Base-by-base conservation (phyloP, 2,888 invertebrate species). In the Tortricodes alternella region DNA sequence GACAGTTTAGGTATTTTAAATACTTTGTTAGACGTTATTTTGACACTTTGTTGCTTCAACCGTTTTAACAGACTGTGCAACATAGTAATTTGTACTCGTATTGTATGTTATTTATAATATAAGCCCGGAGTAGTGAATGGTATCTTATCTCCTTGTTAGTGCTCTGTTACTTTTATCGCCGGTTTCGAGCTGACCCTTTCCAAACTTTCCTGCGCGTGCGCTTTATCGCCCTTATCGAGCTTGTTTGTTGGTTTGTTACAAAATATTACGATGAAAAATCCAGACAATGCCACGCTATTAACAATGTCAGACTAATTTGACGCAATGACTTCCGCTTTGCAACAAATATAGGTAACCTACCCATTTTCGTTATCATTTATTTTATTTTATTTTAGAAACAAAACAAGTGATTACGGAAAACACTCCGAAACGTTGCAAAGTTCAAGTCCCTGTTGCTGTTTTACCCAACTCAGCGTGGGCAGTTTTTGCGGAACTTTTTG, bases 201-300 rank as follows among this genome's bases (percentile, higher is more conserved):
- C 50, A 50, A 56, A 50, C 37, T 55, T 44, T 50, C 56, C 19
- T 21, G 13, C 37, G 37, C 38, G 23, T 32, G 37, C 37, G 23
- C 19, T 7, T 43, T 49, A 56, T 56, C 56, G 16, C 35, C 35
- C 48, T 44, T 56, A 56, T 56, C 56, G 15, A 39, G 24, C 21
- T 18, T 43, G 41, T 55, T 43, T 37, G 43, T 50, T 32, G 3
- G n/a, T 35, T 29, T 43, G 35, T 56, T 56, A 44, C 56, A 43
- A 44, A 44, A 56, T 19, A 34, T 9, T 29, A 15, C 24, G n/a
- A 49, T 9, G 24, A 15, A 27, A 27, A 35, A 27, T 43, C 35
- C 15, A 19, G 35, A 21, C 19, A 24, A 11, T 29, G 6, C 13
- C 29, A 7, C 11, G 16, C 32, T 23, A 41, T 48, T 19, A 37